Evolutionary conservation across 2,797 vertebrate genomes (phyloP).

Genomic region (Cheirogaleus major): DNA sequence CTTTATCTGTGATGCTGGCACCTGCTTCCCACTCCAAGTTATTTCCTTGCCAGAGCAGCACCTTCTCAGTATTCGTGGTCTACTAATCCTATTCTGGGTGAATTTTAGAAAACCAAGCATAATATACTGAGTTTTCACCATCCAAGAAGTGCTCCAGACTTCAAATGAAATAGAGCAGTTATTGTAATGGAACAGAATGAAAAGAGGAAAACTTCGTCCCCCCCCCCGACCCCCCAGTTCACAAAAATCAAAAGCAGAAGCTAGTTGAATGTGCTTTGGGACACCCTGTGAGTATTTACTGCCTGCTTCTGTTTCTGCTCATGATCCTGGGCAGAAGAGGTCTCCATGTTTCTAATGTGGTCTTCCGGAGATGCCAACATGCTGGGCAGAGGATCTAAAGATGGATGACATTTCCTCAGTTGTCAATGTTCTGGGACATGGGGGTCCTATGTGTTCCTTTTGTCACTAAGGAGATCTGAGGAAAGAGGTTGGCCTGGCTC

Average conservation of each 20-base stretch:
- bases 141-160: not conserved
- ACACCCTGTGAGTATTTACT: not conserved
- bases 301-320: not conserved
- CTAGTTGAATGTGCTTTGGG: not conserved
- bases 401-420: not conserved
- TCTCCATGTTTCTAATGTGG: not conserved
- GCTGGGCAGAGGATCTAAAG: not conserved
- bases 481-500: not conserved
- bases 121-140: not conserved
- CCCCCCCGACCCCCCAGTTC: not conserved
- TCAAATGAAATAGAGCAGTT: not conserved
- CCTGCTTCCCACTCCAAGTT: not conserved
- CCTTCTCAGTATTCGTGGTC: not conserved
- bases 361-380: not conserved
- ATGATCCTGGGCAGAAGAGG: not conserved
- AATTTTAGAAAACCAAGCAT: not conserved
- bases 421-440: not conserved
- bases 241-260: slow-evolving; percentile 17
- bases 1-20: not conserved
- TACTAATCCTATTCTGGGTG: not conserved
- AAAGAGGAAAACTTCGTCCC: not conserved
- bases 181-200: not conserved
- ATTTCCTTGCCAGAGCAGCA: not conserved
- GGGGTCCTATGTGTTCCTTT: not conserved
- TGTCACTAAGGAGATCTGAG: not conserved